Evolutionary conservation across 92 coral and sea anemone genomes (phyloP), one percentile per base, ranked within the genome.

Genomic region (Actinernus sp.): DNA sequence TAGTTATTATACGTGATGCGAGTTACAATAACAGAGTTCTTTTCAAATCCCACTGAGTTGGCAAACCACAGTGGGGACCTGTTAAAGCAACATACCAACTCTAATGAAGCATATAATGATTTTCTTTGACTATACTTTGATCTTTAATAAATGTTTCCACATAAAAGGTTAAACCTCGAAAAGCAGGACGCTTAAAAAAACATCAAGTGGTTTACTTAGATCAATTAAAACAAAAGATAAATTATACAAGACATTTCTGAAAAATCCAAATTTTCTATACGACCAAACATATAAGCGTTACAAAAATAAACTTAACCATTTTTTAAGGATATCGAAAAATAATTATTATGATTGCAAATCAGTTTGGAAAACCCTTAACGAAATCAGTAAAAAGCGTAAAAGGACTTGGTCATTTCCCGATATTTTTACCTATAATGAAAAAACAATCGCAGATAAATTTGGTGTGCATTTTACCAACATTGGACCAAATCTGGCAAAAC

Each of bases 301-400:
- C 38, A 69, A 70, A 30, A 65, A 66, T 55, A 64, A 77, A 31
- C 27, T 67, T n/a, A 77, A 8, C 40, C 59, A 66, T 46, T 33
- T 47, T 9, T 4, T 77, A 45, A 65, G 44, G 26, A 65, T 33
- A 8, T 32, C 77, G 6, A 78, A 58, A 28, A 41, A 70, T 18
- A 21, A 8, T 5, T 44, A 70, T 47, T 33, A 55, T 22, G 76
- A 58, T 26, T 45, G 32, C 20, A 68, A 68, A 26, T 39, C 53
- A 28, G 70, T 84, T 26, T 84, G 90, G 85, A 55, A 61, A 27
- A 54, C 76, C 14, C 62, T 78, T 12, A 78, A 72, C 71, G 72
- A 78, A 22, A 78, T 85, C 14, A 29, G 77, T 10, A 85, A 85
- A 10, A 60, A 19, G 14, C 66, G 63, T 49, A 61, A 53, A 46